Conservation (phyloP, 2,888 invertebrate genomes). For the Drosophila kanekoi region DNA sequence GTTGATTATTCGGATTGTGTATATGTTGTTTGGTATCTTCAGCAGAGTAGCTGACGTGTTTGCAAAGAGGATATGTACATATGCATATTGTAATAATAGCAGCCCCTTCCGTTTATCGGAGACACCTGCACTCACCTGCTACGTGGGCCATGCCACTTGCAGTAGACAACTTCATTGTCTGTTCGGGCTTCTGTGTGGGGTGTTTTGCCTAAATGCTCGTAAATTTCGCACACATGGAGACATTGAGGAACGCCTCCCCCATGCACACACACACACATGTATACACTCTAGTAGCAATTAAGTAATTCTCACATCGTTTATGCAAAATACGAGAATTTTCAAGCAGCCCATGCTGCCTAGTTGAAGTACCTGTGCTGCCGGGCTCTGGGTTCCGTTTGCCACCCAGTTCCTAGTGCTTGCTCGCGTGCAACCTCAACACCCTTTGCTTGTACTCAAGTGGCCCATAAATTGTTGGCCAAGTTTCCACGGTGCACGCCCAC, state of each 20-base stretch:
- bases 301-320: slow-evolving; percentile 82
- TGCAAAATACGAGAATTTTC: slow-evolving; percentile 70
- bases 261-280: slow-evolving; percentile 28
- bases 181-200: slow-evolving; percentile 23
- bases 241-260: slow-evolving; percentile 34
- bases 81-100: slow-evolving; percentile 23
- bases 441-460: slow-evolving; percentile 80
- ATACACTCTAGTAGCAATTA: slow-evolving; percentile 67
- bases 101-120: slow-evolving; percentile 11
- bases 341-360: too few species aligned
- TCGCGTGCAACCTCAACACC: slow-evolving; percentile 81
- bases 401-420: slow-evolving; percentile 60
- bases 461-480: slow-evolving; percentile 80
- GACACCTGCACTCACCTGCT: slow-evolving; percentile 31
- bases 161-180: slow-evolving; percentile 75
- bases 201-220: slow-evolving; percentile 58
- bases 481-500: slow-evolving; percentile 71
- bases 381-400: not conserved
- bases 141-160: slow-evolving; percentile 40
- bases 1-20: slow-evolving; percentile 12
- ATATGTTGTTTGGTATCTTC: not conserved
- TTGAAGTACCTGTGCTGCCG: too few species aligned
- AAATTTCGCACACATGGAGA: slow-evolving; percentile 58
- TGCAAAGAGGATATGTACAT: slow-evolving; percentile 16
- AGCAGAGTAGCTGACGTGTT: slow-evolving; percentile 23